Percentiles rank a stretch among this genome's conserved stretches.
Conservation (phyloP, 2,888 invertebrate species). For the Metallyticus violacea region DNA sequence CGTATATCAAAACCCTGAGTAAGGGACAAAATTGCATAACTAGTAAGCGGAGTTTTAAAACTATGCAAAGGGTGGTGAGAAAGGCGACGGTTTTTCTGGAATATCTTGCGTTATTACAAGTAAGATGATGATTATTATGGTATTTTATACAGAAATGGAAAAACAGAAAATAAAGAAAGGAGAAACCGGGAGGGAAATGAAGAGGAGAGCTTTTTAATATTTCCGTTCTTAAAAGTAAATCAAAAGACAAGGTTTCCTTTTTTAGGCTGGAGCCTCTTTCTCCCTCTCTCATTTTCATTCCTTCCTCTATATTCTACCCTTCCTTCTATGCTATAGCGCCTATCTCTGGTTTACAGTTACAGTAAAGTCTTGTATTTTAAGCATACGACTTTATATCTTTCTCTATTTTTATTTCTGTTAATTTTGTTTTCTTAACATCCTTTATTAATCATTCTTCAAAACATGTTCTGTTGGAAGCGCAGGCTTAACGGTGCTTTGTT, state of each 20-base stretch:
- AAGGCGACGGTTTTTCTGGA: neutral
- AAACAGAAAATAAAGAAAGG: neutral
- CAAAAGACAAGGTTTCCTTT: slow-evolving; percentile 21
- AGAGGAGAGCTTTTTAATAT: slow-evolving; percentile 19
- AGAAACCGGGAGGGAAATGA: slow-evolving; percentile 1
- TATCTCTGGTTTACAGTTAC: neutral
- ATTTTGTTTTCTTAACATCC: too few relatives aligned
- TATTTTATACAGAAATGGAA: neutral
- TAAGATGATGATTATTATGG: neutral
- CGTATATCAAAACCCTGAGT: neutral
- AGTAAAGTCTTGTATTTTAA: neutral
- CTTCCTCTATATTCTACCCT: neutral
- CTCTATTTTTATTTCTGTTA: neutral
- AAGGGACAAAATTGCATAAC: neutral
- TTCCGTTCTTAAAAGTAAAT: slow-evolving; percentile 19
- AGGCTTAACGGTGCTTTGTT: too few relatives aligned
- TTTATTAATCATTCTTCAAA: too few relatives aligned
- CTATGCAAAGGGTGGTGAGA: neutral
- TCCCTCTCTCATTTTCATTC: slow-evolving; percentile 1
- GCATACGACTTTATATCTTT: neutral
- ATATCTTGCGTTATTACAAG: neutral
- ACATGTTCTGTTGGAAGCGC: too few relatives aligned
- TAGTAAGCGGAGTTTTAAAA: too few relatives aligned
- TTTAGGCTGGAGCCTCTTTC: neutral
- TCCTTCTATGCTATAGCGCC: neutral